Base-by-base conservation (phyloP, 53 echinoderm and acorn worm species). In the Astropecten irregularis region DNA sequence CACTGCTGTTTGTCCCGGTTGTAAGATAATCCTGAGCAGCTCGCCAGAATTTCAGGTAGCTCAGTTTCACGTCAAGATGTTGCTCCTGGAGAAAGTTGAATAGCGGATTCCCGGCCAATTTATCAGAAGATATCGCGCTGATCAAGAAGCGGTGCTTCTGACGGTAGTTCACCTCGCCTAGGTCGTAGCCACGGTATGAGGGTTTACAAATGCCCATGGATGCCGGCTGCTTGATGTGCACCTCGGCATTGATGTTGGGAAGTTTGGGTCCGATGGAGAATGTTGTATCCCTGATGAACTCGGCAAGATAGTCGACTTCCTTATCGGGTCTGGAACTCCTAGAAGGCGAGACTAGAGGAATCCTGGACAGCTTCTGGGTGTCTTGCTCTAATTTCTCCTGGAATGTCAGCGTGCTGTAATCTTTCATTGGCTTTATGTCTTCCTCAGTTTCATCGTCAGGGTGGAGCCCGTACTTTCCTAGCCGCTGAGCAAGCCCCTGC, bases 41-140 rank as follows among this genome's bases (percentile, higher is more conserved):
- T 37, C 90, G 94, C 92, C 92, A 99, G 76, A 99, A 99, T 34
- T 72, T 69, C 40, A 99, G 51, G 68, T 92, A 92, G 32, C 88
- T 76, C 9, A 90, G 36, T 29, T 90, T 90, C 1, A 50, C 76
- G 32, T 63, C 57, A 22, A 81, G 87, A 19, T 68, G 50, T 14
- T 82, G 88, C 23, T 67, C 35, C 27, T 47, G 72, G 18, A 99
- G 50, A 40, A 90, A 94, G 13, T 79, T 88, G 86, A 66, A 85
- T 65, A 95, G 90, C 2, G 99, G 99, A 25, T 82, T 63, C 13
- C 95, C 99, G 0, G 99, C 99, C 15, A 99, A 50, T 59, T 77
- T 85, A 49, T 99, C 99, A 1, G 99, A 83, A 10, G 89, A 36
- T 30, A 95, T 50, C 9, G 92, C 95, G 10, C 90, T 85, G 47